Conservation (phyloP, 1,140 invertebrate genomes). For the Sitodiplosis mosellana region DNA sequence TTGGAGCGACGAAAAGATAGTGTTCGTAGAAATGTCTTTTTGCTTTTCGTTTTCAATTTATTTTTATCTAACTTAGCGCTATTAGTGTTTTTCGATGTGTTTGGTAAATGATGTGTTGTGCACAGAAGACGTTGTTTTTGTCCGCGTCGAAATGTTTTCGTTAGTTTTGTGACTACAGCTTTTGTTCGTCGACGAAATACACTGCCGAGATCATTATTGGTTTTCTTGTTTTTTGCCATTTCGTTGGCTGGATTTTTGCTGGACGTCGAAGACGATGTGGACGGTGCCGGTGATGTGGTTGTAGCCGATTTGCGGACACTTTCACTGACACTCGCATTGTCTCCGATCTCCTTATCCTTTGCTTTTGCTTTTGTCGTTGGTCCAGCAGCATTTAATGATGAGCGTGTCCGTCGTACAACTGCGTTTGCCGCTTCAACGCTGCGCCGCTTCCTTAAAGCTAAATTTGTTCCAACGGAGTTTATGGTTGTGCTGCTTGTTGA, state of each 20-base stretch:
- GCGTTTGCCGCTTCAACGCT: neutral
- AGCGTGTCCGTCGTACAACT: neutral
- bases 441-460: neutral
- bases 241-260: too few species aligned
- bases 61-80: too few species aligned
- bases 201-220: too few species aligned
- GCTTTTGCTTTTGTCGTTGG: neutral
- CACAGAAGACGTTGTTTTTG: neutral
- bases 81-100: too few species aligned
- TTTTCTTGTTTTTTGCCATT: too few species aligned
- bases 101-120: neutral
- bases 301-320: neutral
- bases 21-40: too few species aligned
- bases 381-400: neutral
- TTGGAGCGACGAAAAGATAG: too few species aligned
- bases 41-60: too few species aligned
- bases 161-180: neutral
- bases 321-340: neutral
- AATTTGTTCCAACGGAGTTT: neutral
- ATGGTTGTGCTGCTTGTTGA: neutral
- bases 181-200: neutral
- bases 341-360: neutral
- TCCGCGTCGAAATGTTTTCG: conserved; percentile 1
- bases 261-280: too few species aligned
- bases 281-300: too few species aligned